Conservation (phyloP, 2,797 vertebrate genomes). For the Yasuhikotakia modesta region DNA sequence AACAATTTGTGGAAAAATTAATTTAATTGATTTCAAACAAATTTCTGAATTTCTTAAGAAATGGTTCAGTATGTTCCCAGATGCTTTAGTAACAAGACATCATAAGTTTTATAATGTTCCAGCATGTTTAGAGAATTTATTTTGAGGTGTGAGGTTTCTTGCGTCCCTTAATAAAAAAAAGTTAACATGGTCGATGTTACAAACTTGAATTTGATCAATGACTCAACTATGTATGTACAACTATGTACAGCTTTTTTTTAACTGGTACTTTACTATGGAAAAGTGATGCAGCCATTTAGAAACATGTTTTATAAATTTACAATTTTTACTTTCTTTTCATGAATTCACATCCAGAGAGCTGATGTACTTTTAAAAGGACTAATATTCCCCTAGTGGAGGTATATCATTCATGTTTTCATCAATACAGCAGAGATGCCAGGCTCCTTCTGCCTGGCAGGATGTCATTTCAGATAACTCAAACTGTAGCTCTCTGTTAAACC, state of each 20-base stretch:
- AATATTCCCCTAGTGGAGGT: constrained; percentile 43
- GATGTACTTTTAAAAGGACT: constrained; percentile 38
- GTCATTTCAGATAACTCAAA: constrained; percentile 64
- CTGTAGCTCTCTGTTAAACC: constrained; percentile 58
- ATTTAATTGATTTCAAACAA: no score
- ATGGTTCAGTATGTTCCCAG: no score
- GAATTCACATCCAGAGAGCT: constrained; percentile 17
- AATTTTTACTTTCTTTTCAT: constrained; percentile 24
- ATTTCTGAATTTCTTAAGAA: no score
- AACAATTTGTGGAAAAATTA: no score
- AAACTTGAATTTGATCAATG: no score
- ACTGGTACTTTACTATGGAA: constrained; percentile 13
- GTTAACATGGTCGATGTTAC: no score
- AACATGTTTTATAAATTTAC: constrained; percentile 15
- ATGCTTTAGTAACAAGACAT: no score
- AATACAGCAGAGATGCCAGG: constrained; percentile 58
- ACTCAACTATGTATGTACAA: not conserved
- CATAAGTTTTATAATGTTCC: no score
- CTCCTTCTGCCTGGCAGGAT: constrained; percentile 51
- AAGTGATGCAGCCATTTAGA: not conserved
- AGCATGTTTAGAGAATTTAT: no score
- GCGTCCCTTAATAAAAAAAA: no score
- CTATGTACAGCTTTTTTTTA: not conserved
- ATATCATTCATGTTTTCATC: constrained; percentile 53
- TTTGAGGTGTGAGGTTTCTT: no score